Evolutionary conservation across 2,888 invertebrate genomes (phyloP), one percentile per base, ranked within the genome.

Genomic region (Glomeris marginata): DNA sequence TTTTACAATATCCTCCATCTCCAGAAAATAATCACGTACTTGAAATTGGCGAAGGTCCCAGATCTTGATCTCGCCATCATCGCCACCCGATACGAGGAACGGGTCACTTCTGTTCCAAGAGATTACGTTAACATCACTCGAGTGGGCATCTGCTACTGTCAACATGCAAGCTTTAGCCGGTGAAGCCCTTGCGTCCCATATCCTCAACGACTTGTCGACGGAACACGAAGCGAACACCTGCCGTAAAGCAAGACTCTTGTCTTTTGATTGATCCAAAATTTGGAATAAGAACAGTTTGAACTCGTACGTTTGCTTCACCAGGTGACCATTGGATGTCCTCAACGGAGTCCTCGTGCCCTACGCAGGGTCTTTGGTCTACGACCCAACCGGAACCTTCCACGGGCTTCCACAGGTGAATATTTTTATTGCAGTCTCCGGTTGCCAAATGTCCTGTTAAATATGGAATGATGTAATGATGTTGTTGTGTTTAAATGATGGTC

Each of bases 311-410:
- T 13, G 66, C 73, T 71, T 98, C 98, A 69, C 81, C 92, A 1
- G 95, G 95, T 52, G 95, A 95, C 98, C 98, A 98, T 63, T 97
- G 95, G 55, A 99, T 73, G 67, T 99, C 98, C 73, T 98, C 98
- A 11, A 99, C 88, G 28, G 95, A 95, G 44, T 76, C 79, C 18
- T 80, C 81, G 65, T 99, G 98, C 0, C 87, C 92, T 45, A 78
- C 72, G 50, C 86, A 75, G 0, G 97, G 86, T 45, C 84, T 74
- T 66, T 90, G 87, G 67, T 94, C 90, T 1, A 97, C 87, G 58
- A 76, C 75, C 97, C 97, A 98, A 5, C 63, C 59, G 11, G 73
- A 72, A 13, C 78, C 80, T 63, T 86, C 80, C 50, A 75, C 71
- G 21, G 88, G 84, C 56, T 77, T 77, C 97, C 97, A 98, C 58